Evolutionary conservation across 2,797 vertebrate genomes (phyloP), one percentile per base, ranked within the genome.

Genomic region (Taenioides sp.): DNA sequence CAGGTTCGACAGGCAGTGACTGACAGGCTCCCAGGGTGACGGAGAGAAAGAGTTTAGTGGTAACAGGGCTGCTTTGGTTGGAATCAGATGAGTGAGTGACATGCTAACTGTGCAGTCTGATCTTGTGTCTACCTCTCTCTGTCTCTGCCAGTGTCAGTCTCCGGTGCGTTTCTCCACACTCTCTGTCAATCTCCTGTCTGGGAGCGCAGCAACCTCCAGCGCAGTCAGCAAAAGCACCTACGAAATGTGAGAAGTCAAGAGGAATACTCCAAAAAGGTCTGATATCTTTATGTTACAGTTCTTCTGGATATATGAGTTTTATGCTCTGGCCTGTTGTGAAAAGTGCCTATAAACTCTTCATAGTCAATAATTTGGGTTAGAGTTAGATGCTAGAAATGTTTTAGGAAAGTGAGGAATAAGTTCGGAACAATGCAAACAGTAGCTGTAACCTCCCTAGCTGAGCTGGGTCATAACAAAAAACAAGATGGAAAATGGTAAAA

Each of bases 51-150:
- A 69, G 75, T 78, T 73, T 80, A 60, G 79, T 77, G 67, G 60
- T 74, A 70, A 75, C 65, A 76, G 47, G 66, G 65, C 70, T 71
- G 63, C 55, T 40, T 25, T 31, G 11, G 74, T 68, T 65, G 79
- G 60, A 84, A 81, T 12, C 72, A 58, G 65, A 72, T 71, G 80
- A 80, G 66, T 81, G 81, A 85, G 55, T 83, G 80, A 86, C 74
- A 73, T 58, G 70, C 22, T 77, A 68, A 75, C 74, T 67, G 67
- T 68, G 66, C 54, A 73, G 74, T 79, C 61, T 77, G 72, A 79
- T 77, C 72, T 49, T 16, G 54, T 70, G 72, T 73, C 74, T 68
- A 62, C 61, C 73, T 74, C 65, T 62, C 54, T 59, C 57, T 28
- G 63, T 76, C 73, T 80, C 67, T 73, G 59, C 20, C 50, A 59